Conservation (phyloP, 2,113 vertebrate genomes). For the Pyrgilauda ruficollis region DNA sequence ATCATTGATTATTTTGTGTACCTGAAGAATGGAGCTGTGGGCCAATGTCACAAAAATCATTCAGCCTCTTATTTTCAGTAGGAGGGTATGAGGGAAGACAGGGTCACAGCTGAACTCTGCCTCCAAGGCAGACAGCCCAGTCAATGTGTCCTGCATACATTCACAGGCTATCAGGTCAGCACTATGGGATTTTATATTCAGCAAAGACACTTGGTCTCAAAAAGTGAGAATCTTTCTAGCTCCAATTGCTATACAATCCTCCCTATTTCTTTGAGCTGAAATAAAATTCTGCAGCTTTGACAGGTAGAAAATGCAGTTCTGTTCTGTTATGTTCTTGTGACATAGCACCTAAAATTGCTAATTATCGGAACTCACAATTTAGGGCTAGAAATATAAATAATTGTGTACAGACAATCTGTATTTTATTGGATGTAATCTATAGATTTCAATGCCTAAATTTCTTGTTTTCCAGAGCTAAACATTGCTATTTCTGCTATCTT, state of each 20-base stretch:
- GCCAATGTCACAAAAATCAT: not conserved
- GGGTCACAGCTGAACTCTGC: not conserved
- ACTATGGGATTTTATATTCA: not conserved
- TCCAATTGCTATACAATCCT: not conserved
- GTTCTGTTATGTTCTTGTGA: not conserved
- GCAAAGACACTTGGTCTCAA: not conserved
- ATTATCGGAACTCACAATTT: not conserved
- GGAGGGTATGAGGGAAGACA: not conserved
- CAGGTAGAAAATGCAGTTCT: not conserved
- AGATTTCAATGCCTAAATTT: not conserved
- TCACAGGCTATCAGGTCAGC: not conserved
- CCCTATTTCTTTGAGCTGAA: not conserved
- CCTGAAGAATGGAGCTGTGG: not conserved
- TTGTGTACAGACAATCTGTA: not conserved
- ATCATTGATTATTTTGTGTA: not conserved
- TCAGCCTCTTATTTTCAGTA: not conserved
- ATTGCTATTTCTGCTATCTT: not conserved
- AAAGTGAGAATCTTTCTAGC: not conserved
- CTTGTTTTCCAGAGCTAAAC: not conserved
- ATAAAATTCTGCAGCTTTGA: not conserved
- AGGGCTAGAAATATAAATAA: not conserved
- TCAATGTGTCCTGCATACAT: not conserved
- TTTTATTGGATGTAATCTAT: not conserved
- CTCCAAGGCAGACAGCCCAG: not conserved
- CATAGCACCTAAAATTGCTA: not conserved